Percentiles rank a stretch among this genome's conserved stretches.
phyloP scores from a whole-genome alignment of 2,113 vertebrate genomes.

The Murina feae region DNA sequence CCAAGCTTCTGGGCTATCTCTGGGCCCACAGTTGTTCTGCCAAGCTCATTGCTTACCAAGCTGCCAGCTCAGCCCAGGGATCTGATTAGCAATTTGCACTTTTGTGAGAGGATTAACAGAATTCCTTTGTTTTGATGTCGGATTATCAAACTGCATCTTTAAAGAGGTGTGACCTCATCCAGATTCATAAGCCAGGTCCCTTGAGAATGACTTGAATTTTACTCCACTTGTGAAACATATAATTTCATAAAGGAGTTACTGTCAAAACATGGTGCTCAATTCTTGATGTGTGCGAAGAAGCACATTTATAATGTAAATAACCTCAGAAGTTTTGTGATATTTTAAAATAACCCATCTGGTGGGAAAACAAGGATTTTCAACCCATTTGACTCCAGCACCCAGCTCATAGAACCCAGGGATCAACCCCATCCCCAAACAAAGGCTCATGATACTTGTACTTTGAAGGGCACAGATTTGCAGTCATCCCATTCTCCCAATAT shows the following conservation, averaged over 20 bases:
- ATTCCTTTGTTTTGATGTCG: slow-evolving; percentile 65
- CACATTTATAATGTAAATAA: slow-evolving; percentile 69
- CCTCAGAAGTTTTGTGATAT: slow-evolving; percentile 61
- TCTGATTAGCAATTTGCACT: slow-evolving; percentile 63
- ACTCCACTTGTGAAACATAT: slow-evolving; percentile 52
- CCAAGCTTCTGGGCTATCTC: slow-evolving; percentile 34
- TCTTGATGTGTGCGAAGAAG: slow-evolving; percentile 62
- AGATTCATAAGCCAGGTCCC: slow-evolving; percentile 44
- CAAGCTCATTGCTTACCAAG: slow-evolving; percentile 48
- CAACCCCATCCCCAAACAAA: neutral
- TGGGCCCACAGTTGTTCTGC: slow-evolving; percentile 44
- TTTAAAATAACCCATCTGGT: slow-evolving; percentile 73
- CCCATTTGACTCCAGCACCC: slow-evolving; percentile 54
- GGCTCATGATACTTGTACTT: neutral
- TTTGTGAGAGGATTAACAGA: slow-evolving; percentile 60
- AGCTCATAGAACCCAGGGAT: neutral
- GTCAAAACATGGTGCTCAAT: slow-evolving; percentile 61
- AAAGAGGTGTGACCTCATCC: slow-evolving; percentile 54
- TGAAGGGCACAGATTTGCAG: slow-evolving; percentile 19
- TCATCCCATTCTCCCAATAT: neutral
- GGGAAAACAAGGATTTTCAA: slow-evolving; percentile 64
- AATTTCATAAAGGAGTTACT: slow-evolving; percentile 70
- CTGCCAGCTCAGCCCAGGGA: slow-evolving; percentile 52
- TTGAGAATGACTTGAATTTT: slow-evolving; percentile 60
- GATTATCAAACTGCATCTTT: slow-evolving; percentile 67